Base-by-base conservation (phyloP, 2,797 vertebrate genomes). In the Benthosema pterotum region DNA sequence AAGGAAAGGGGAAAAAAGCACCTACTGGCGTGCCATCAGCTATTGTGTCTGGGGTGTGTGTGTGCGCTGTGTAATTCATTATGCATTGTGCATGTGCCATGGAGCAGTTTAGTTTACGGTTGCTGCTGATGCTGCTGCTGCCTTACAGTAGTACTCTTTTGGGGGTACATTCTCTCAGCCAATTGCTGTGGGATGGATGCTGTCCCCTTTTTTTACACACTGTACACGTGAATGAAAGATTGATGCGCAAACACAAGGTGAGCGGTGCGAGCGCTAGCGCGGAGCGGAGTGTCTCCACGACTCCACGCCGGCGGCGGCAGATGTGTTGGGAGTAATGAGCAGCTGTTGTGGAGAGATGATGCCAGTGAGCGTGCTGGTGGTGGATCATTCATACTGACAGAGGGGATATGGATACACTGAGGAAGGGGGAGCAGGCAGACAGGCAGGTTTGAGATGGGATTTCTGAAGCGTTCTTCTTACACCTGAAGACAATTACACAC, bases 241-340 rank as follows among this genome's bases (percentile, higher is more conserved):
- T 60, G 49, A 71, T 65, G 32, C 28, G 45, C 17, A 55, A 58
- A 66, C 65, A 62, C 62, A 73, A 77, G 82, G 56, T 63, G 60
- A 74, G 61, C n/a, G n/a, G n/a, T n/a, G 65, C 6, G n/a, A 56
- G 57, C 52, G 16, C 63, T 60, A 38, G 32, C 32, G 32, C 62
- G 60, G 51, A 59, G 65, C 42, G 52, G 61, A 43, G 49, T 22
- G 7, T 60, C 52, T 61, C 63, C 70, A 45, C 65, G n/a, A n/a
- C n/a, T n/a, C 62, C 69, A 16, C 57, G n/a, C n/a, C n/a, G n/a
- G n/a, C n/a, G n/a, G n/a, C 57, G 71, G 69, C 77, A 82, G 79
- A 82, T 85, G 80, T 81, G 65, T 74, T 83, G 60, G 52, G 60
- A 83, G 82, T 79, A 75, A 84, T 77, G 74, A 78, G 62, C 48